These are phyloP conservation scores for Calidris pygmaea DNA, from an alignment of 2,113 vertebrate genomes.

Conservation along the genomic window DNA sequence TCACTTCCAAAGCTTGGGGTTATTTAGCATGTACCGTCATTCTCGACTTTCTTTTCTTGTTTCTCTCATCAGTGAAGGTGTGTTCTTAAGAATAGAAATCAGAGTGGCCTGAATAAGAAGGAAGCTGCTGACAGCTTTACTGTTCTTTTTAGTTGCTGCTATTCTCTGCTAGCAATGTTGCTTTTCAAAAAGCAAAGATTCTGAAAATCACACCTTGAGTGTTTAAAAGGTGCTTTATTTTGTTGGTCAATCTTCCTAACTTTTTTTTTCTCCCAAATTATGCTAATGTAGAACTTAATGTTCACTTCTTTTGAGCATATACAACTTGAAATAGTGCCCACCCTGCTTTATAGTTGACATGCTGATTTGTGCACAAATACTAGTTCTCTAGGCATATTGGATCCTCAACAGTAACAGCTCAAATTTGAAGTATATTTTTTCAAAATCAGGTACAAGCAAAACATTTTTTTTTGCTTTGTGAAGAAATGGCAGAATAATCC, in stretches of 20 bases:
- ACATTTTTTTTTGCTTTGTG: not conserved
- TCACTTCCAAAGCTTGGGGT: not conserved
- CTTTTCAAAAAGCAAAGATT: not conserved
- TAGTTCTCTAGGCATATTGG: not conserved
- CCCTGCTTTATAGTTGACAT: not conserved
- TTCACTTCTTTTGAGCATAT: not conserved
- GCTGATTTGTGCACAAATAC: not conserved
- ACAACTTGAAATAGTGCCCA: not conserved
- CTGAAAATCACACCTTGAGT: not conserved
- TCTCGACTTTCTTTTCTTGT: not conserved
- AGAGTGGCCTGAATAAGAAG: not conserved
- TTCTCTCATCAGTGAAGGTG: not conserved
- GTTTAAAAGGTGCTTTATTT: not conserved
- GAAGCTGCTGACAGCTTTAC: slow-evolving; percentile 35
- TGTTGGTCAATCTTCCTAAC: not conserved
- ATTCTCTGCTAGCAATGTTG: not conserved
- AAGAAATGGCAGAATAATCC: not conserved
- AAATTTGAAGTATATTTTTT: not conserved
- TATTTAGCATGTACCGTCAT: not conserved
- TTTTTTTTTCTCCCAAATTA: not conserved
- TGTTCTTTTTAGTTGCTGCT: not conserved
- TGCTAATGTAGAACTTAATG: not conserved
- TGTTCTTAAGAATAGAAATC: not conserved
- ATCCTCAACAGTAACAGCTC: not conserved
- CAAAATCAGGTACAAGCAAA: not conserved